Conservation (phyloP, 2,888 invertebrate species). For the Dicyrtomina minuta region DNA sequence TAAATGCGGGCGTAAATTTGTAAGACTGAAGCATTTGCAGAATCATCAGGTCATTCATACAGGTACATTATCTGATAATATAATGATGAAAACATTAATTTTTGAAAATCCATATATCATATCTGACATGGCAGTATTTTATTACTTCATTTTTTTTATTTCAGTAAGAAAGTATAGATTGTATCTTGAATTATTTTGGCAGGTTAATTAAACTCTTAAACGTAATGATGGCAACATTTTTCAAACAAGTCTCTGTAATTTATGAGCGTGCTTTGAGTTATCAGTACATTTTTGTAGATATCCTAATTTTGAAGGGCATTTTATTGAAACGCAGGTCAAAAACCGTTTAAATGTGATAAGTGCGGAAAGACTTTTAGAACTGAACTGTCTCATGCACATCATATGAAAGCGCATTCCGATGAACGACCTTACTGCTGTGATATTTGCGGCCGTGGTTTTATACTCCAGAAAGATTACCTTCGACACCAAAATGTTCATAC, state of each 20-base stretch:
- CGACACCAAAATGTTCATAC: slow-evolving; percentile 18
- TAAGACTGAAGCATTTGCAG: slow-evolving; percentile 4
- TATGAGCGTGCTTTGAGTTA: no score
- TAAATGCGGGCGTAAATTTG: neutral
- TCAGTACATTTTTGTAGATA: no score
- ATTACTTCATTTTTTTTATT: no score
- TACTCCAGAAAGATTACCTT: slow-evolving; percentile 9
- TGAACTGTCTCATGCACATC: slow-evolving; percentile 1
- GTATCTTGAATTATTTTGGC: neutral
- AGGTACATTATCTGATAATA: neutral
- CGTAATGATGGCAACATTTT: no score
- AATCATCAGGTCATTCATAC: slow-evolving; percentile 13
- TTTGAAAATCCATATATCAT: no score
- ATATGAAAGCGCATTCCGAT: slow-evolving; percentile 14
- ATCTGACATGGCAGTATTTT: no score
- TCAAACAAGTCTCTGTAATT: no score
- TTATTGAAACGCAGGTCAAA: neutral
- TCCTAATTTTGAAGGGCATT: no score
- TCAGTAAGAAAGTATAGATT: no score
- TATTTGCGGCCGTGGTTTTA: neutral
- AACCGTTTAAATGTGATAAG: slow-evolving; percentile 8
- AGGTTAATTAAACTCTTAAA: no score
- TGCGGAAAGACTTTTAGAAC: slow-evolving; percentile 3
- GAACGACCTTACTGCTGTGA: slow-evolving; percentile 7
- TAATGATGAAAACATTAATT: no score